Percentiles rank a stretch among this genome's conserved stretches.
Evolutionary conservation across 2,797 vertebrate genomes (phyloP).

Genomic region (Varecia variegata): DNA sequence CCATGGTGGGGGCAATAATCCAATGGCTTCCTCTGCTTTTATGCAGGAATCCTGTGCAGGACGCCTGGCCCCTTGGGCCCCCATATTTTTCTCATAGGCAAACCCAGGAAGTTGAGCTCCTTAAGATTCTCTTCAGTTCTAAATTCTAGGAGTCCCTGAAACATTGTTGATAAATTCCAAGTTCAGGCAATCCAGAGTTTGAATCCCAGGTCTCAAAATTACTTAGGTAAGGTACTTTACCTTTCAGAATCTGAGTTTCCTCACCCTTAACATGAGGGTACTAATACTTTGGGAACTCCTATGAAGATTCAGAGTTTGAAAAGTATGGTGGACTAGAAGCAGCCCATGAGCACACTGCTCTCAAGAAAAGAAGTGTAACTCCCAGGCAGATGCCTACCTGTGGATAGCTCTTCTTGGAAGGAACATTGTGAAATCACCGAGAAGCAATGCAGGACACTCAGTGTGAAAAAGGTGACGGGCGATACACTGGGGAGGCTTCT

Average conservation of each 20-base stretch:
- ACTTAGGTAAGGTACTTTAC: not conserved
- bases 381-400: not conserved
- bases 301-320: not conserved
- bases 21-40: not conserved
- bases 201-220: not conserved
- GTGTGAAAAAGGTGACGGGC: not conserved
- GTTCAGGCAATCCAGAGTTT: not conserved
- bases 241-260: not conserved
- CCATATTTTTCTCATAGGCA: not conserved
- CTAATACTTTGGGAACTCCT: not conserved
- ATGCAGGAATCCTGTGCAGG: not conserved
- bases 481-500: not conserved
- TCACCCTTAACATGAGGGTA: not conserved
- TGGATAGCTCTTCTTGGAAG: not conserved
- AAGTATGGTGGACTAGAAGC: not conserved
- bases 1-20: fast-evolving
- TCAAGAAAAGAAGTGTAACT: not conserved
- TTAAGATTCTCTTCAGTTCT: not conserved
- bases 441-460: not conserved
- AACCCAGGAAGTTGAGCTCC: not conserved
- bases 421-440: not conserved
- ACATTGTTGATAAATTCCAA: not conserved
- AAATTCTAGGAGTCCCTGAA: not conserved
- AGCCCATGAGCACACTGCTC: not conserved
- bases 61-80: not conserved